Evolutionary conservation across 2,888 invertebrate species (phyloP).

Genomic region (Lampropteryx suffumata): DNA sequence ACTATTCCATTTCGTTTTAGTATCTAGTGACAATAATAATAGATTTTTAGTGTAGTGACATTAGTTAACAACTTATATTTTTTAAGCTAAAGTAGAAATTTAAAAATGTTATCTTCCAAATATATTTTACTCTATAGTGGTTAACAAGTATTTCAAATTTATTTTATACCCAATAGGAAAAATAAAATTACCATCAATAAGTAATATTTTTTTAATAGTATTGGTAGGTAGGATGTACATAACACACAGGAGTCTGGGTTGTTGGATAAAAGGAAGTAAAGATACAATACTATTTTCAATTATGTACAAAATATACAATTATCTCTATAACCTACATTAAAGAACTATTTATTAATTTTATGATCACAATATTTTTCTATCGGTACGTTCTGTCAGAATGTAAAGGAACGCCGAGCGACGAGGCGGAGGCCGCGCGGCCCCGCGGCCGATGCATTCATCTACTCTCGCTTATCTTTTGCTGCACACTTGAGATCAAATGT

Average conservation of each 20-base stretch:
- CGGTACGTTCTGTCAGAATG: constrained; percentile 68
- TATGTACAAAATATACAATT: constrained; percentile 84
- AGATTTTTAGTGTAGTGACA: no score
- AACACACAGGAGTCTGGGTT: constrained; percentile 83
- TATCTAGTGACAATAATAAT: background rate
- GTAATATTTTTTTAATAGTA: constrained; percentile 84
- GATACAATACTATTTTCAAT: constrained; percentile 83
- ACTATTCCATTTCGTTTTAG: background rate
- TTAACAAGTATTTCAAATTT: background rate
- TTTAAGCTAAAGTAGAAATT: background rate
- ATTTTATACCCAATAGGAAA: background rate
- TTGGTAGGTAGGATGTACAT: constrained; percentile 84
- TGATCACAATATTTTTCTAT: constrained; percentile 82
- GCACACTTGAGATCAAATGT: constrained; percentile 83
- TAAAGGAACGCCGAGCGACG: constrained; percentile 52
- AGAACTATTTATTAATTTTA: constrained; percentile 76
- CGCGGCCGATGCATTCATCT: constrained; percentile 68
- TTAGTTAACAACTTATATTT: no score
- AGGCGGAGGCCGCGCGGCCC: constrained; percentile 46
- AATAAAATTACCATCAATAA: constrained; percentile 55
- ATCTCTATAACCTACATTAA: constrained; percentile 74
- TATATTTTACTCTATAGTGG: constrained; percentile 6
- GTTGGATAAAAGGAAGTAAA: constrained; percentile 82
- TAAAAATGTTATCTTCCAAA: background rate
- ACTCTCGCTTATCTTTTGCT: constrained; percentile 76